phyloP scores from a whole-genome alignment of 2,113 vertebrate genomes.

The Pandion haliaetus region DNA sequence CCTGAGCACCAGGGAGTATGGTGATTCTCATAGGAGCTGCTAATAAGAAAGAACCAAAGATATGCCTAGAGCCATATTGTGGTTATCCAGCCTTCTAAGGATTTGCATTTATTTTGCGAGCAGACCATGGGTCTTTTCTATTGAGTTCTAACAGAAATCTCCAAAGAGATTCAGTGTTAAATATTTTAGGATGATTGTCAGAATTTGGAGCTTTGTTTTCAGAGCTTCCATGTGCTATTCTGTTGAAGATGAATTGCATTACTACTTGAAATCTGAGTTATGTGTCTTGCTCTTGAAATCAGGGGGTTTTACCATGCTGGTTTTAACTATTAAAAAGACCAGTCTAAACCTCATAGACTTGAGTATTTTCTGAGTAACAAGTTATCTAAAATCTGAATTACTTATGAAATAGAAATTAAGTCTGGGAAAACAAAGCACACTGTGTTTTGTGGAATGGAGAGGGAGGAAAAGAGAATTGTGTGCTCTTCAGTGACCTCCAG shows the following conservation, averaged over 20 bases:
- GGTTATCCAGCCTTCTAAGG: conserved; percentile 32
- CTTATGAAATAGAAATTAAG: conserved; percentile 5
- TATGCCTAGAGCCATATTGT: conserved; percentile 35
- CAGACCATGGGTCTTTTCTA: background rate
- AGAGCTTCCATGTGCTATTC: background rate
- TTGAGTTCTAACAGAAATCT: background rate
- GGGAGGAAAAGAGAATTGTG: background rate
- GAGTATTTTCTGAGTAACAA: background rate
- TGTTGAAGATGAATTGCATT: background rate
- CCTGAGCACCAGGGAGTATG: background rate
- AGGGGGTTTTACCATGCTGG: background rate
- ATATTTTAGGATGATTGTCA: conserved; percentile 42
- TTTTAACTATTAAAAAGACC: background rate
- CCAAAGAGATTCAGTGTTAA: conserved; percentile 20
- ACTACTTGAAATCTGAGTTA: background rate
- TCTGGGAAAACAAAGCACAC: background rate
- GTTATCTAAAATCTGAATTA: background rate
- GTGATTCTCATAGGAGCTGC: background rate
- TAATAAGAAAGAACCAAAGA: conserved; percentile 19
- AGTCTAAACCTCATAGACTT: background rate
- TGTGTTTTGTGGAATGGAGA: background rate
- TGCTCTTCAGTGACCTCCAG: background rate
- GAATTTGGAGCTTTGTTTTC: conserved; percentile 42
- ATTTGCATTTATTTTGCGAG: conserved; percentile 51
- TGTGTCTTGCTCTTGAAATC: background rate